Evolutionary conservation across 2,113 vertebrate species (phyloP).

Genomic region (Petromus typicus): DNA sequence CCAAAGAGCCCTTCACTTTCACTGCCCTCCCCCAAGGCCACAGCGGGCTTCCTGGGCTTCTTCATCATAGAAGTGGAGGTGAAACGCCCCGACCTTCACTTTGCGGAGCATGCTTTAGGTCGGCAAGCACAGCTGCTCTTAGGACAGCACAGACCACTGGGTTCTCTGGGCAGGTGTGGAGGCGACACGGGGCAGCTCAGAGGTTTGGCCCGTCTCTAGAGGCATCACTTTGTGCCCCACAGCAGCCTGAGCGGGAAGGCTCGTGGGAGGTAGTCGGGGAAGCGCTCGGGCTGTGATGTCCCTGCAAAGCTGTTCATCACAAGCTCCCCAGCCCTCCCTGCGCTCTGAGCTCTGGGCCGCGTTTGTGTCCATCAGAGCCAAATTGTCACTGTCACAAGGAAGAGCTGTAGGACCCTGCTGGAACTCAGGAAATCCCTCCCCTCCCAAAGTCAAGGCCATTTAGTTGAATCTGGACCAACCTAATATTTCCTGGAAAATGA

Average conservation of each 20-base stretch:
- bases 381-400: background rate
- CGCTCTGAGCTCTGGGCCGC: background rate
- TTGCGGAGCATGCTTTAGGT: background rate
- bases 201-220: background rate
- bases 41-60: background rate
- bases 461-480: conserved; percentile 41
- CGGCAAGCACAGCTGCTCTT: background rate
- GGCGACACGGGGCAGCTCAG: background rate
- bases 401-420: background rate
- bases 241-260: background rate
- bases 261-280: background rate
- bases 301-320: background rate
- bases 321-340: background rate
- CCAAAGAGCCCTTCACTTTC: background rate
- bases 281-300: background rate
- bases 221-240: background rate
- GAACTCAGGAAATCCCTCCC: background rate
- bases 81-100: background rate
- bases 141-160: too few relatives aligned
- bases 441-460: conserved; percentile 63
- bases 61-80: background rate
- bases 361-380: background rate
- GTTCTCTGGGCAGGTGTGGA: background rate
- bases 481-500: conserved; percentile 59
- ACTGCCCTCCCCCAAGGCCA: background rate